phyloP scores from a whole-genome alignment of 2,797 vertebrate genomes.

The Rhinoraja longicauda region DNA sequence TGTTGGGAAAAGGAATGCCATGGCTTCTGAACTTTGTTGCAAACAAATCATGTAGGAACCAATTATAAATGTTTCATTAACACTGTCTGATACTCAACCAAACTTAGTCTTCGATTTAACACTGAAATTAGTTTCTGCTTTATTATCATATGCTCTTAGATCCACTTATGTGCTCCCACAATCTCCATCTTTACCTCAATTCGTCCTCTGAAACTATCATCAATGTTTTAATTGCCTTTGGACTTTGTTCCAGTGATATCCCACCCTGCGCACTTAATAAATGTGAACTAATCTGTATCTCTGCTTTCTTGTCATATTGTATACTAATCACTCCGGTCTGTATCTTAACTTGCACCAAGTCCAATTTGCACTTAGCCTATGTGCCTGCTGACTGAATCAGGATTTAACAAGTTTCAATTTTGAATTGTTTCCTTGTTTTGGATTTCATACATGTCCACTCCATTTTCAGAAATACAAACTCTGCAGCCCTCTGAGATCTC shows the following conservation, averaged over 20 bases:
- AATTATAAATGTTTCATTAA: not conserved
- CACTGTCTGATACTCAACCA: not conserved
- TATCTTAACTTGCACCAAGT: not conserved
- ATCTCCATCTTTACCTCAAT: not conserved
- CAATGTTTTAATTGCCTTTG: not conserved
- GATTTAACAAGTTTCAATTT: not conserved
- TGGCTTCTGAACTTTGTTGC: not conserved
- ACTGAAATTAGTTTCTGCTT: not conserved
- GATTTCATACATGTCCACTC: not conserved
- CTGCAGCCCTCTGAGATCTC: not conserved
- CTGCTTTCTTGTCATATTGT: not conserved
- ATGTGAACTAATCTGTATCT: not conserved
- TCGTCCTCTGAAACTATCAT: not conserved
- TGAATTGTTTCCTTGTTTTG: not conserved
- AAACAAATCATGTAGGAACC: not conserved
- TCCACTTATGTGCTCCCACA: not conserved
- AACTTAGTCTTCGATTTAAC: not conserved
- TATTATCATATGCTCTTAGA: not conserved
- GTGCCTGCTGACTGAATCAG: not conserved
- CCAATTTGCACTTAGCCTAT: not conserved
- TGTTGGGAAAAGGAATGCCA: not conserved
- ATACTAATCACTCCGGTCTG: no score
- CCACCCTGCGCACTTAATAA: not conserved
- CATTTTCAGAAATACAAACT: not conserved
- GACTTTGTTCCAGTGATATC: not conserved